Base-by-base conservation (phyloP, 2,888 invertebrate genomes). In the Colostygia pectinataria region DNA sequence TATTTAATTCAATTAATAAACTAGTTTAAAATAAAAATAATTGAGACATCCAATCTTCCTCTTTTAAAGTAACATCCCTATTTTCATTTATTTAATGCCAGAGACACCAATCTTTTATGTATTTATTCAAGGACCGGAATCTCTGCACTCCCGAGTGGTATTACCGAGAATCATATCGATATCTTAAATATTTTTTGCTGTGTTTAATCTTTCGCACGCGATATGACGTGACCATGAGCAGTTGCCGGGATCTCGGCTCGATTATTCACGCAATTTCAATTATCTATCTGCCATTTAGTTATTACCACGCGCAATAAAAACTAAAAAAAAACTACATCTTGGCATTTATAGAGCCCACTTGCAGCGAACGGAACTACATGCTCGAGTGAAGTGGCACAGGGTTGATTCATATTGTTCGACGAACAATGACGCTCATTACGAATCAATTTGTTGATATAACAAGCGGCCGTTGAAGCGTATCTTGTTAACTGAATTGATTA, bases 241-340 rank as follows among this genome's bases (percentile, higher is more conserved):
- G 68, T 77, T 68, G 75, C 70, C 69, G 55, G 48, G 41, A 45
- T 50, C 50, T 67, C 71, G 68, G 69, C 71, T 47, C 66, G 70
- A 77, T 79, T 78, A 76, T 82, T 78, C 77, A 77, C 75, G 77
- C 77, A 67, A 77, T 39, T 80, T 77, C 76, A 81, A 81, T 80
- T 77, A 81, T 77, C 37, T 24, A 38, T 46, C 38, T 43, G 38
- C 38, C 71, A 61, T 74, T 69, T 78, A 74, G 77, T 80, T 77
- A 75, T 70, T 71, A 67, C 63, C 36, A 32, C 31, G 32, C 50
- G 34, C 14, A 45, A 41, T 51, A 51, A 42, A 44, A 51, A 45
- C 18, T 32, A 41, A 20, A 6, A 38, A 39, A 44, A 48, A 50
- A 44, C 41, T 38, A 41, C 51, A 39, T 13, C 29, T 39, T 27